Evolutionary conservation across 2,888 invertebrate genomes (phyloP).

Genomic region (Eilema depressum): DNA sequence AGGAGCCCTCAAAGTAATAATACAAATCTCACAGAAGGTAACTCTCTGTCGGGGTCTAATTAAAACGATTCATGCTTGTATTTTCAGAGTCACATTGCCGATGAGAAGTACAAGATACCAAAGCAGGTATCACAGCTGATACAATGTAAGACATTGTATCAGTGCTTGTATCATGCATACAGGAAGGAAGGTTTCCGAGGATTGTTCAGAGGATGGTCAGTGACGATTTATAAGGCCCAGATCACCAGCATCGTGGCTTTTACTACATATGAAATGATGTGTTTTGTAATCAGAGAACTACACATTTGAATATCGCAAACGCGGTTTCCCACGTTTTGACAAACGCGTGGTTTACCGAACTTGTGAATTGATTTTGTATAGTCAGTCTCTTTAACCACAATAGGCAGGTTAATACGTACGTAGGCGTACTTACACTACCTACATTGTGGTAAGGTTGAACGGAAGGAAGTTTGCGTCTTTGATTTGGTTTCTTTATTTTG

Average conservation of each 20-base stretch:
- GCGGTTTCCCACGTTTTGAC: not conserved
- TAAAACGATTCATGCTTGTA: too few species aligned
- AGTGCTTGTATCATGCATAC: constrained; percentile 62
- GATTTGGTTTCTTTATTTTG: not conserved
- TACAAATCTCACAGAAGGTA: too few species aligned
- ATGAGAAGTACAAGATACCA: constrained; percentile 55
- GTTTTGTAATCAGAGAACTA: constrained; percentile 62
- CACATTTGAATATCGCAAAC: not conserved
- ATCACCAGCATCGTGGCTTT: constrained; percentile 71
- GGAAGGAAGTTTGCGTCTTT: not conserved
- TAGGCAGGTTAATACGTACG: not conserved
- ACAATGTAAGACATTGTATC: constrained; percentile 58
- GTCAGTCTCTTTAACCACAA: not conserved
- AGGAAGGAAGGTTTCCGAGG: constrained; percentile 66
- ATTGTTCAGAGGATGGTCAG: constrained; percentile 69
- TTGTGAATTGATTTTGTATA: not conserved
- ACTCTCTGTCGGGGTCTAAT: too few species aligned
- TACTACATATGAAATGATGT: constrained; percentile 73
- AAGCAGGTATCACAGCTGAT: constrained; percentile 61
- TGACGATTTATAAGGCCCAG: constrained; percentile 75
- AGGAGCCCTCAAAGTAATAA: too few species aligned
- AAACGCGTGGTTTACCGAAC: not conserved
- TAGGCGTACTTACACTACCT: too few species aligned
- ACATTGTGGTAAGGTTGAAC: not conserved
- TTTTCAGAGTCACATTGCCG: constrained; percentile 67